phyloP scores from a whole-genome alignment of 2,888 invertebrate genomes.

The Pachymerium ferrugineum region DNA sequence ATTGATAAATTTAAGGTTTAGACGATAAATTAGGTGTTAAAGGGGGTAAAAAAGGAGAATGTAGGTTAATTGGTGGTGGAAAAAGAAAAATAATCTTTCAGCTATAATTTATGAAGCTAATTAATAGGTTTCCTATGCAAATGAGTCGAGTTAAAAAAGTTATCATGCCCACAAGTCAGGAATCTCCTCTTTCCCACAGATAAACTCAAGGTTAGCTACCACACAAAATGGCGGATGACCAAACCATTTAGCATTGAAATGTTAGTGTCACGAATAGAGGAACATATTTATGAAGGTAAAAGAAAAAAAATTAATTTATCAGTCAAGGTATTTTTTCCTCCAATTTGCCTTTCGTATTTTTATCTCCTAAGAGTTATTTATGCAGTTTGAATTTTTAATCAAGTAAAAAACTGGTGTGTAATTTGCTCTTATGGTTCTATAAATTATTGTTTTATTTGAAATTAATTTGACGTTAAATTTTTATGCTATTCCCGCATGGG shows the following conservation, averaged over 20 bases:
- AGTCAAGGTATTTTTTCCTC: too few species aligned
- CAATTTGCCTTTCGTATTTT: too few species aligned
- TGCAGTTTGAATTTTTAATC: not conserved
- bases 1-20: not conserved
- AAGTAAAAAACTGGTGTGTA: not conserved
- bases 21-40: not conserved
- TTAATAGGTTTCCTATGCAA: not conserved
- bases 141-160: not conserved
- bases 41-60: not conserved
- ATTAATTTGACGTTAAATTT: not conserved
- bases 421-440: not conserved
- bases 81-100: conserved; percentile 3
- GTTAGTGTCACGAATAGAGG: not conserved
- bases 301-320: not conserved
- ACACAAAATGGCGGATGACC: not conserved
- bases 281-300: not conserved
- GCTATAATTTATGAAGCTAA: not conserved
- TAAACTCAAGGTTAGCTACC: conserved; percentile 2
- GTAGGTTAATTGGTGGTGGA: conserved; percentile 9
- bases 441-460: conserved; percentile 13
- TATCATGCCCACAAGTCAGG: conserved; percentile 13
- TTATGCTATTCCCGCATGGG: not conserved
- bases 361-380: not conserved
- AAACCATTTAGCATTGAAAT: conserved; percentile 8
- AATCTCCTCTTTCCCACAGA: conserved; percentile 9